These are phyloP conservation scores for Scalopus aquaticus DNA, from an alignment of 2,113 vertebrate species.

Conservation along the genomic window DNA sequence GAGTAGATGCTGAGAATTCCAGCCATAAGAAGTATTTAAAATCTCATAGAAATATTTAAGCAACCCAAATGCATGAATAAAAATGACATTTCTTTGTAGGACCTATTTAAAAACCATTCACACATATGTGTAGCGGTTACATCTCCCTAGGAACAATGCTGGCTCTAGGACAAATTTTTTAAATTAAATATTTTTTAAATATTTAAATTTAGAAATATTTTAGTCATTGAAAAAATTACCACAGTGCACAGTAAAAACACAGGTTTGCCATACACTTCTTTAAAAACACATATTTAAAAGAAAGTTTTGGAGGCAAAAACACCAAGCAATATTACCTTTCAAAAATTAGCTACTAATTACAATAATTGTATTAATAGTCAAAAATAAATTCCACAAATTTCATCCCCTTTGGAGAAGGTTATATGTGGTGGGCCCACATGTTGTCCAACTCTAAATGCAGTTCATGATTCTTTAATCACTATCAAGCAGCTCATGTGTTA, in stretches of 20 bases:
- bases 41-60: slow-evolving; percentile 50
- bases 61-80: slow-evolving; percentile 39
- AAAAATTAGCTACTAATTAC: slow-evolving; percentile 39
- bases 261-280: background rate
- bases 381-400: slow-evolving; percentile 9
- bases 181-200: background rate
- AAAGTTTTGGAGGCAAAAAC: slow-evolving; percentile 27
- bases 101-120: background rate
- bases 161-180: slow-evolving; percentile 3
- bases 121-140: background rate
- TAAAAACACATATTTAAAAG: background rate
- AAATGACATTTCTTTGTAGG: slow-evolving; percentile 41
- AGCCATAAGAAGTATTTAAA: slow-evolving; percentile 35
- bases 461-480: background rate
- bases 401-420: background rate
- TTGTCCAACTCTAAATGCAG: slow-evolving; percentile 22
- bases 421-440: background rate
- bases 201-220: background rate
- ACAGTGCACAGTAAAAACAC: slow-evolving; percentile 22
- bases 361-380: background rate
- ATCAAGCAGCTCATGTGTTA: background rate
- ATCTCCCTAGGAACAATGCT: slow-evolving; percentile 23
- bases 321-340: slow-evolving; percentile 20
- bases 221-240: slow-evolving; percentile 33
- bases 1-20: slow-evolving; percentile 53